phyloP scores from a whole-genome alignment of 2,888 invertebrate genomes.

The Tenodera sinensis region DNA sequence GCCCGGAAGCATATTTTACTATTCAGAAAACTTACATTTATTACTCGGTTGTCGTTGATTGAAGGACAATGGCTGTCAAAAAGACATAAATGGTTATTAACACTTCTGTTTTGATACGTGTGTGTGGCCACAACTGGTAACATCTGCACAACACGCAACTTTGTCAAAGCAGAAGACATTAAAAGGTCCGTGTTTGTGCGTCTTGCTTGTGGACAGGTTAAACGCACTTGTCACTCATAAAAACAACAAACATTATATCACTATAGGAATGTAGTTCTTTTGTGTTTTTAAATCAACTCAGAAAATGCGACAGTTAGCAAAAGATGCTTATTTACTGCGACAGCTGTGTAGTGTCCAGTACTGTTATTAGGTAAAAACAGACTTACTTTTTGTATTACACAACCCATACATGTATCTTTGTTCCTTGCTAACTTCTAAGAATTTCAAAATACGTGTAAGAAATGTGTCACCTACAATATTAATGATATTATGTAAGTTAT shows the following conservation, averaged over 20 bases:
- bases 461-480: too few species aligned
- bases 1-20: too few species aligned
- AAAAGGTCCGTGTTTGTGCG: background rate
- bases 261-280: background rate
- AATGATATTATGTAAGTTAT: too few species aligned
- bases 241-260: background rate
- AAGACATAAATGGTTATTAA: background rate
- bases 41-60: background rate
- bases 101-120: background rate
- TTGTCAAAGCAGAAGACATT: background rate
- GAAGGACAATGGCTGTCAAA: background rate
- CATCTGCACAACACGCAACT: background rate
- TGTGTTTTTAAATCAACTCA: background rate
- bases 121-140: background rate
- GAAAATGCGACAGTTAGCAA: background rate
- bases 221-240: background rate
- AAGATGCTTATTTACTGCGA: too few species aligned
- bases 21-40: too few species aligned
- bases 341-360: too few species aligned
- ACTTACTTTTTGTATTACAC: too few species aligned
- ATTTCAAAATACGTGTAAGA: too few species aligned
- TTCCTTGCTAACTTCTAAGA: too few species aligned
- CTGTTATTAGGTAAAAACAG: too few species aligned
- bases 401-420: too few species aligned
- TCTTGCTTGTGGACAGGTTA: background rate